Evolutionary conservation across 2,113 vertebrate species (phyloP).

Genomic region (Carollia perspicillata): DNA sequence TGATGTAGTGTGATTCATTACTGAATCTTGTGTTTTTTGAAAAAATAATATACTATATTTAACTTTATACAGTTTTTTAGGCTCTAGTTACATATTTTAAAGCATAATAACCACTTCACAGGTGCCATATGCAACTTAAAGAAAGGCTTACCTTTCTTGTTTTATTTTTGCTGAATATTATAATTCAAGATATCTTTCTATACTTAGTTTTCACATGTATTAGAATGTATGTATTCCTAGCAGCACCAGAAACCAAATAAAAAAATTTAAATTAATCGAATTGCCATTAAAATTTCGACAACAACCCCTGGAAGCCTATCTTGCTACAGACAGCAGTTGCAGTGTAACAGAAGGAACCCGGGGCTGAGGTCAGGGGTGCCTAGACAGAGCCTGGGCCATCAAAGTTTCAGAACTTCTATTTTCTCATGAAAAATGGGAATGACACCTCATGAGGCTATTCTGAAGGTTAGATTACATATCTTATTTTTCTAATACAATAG

Average conservation of each 20-base stretch:
- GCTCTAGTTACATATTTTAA: neutral
- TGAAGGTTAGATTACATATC: neutral
- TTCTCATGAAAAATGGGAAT: constrained; percentile 32
- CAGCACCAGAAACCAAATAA: neutral
- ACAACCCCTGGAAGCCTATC: neutral
- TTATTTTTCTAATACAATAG: neutral
- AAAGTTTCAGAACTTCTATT: constrained; percentile 8
- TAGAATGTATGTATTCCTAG: neutral
- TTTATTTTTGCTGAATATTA: neutral
- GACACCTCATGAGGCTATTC: neutral
- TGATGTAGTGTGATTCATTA: neutral
- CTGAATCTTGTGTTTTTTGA: neutral
- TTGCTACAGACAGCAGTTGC: neutral
- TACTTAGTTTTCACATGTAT: neutral
- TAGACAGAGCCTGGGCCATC: neutral
- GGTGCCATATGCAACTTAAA: neutral
- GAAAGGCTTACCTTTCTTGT: neutral
- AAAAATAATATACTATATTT: constrained; percentile 7
- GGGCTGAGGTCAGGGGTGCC: neutral
- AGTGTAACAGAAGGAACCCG: neutral
- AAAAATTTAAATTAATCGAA: neutral
- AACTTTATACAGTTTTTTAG: neutral
- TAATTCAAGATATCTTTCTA: neutral
- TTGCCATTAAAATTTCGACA: neutral
- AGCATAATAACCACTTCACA: neutral